Evolutionary conservation across 2,888 invertebrate species (phyloP).

Genomic region (Chymomyza procnemis): DNA sequence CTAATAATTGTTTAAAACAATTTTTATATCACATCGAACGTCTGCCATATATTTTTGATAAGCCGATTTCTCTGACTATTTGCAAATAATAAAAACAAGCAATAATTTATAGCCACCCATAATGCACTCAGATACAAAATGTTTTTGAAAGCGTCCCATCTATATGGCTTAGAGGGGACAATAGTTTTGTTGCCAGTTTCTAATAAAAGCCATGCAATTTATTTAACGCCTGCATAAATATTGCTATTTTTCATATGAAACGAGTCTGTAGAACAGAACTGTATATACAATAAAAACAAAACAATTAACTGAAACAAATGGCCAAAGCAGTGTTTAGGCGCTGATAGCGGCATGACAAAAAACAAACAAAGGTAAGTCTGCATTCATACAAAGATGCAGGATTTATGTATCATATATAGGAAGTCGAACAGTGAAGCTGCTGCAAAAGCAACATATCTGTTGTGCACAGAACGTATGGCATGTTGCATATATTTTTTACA

Average conservation of each 20-base stretch:
- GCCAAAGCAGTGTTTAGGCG: constrained; percentile 50
- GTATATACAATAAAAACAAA: constrained; percentile 45
- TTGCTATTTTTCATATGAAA: constrained; percentile 56
- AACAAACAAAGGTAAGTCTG: no score
- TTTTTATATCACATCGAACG: not conserved
- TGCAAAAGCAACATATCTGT: no score
- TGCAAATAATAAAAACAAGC: constrained; percentile 30
- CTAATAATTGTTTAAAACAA: not conserved
- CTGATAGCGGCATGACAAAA: constrained; percentile 36
- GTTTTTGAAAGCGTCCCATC: constrained; percentile 60
- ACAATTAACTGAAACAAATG: constrained; percentile 21
- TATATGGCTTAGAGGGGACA: not conserved
- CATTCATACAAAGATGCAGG: no score
- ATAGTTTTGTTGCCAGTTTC: not conserved
- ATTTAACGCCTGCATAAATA: constrained; percentile 41
- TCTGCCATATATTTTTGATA: constrained; percentile 21
- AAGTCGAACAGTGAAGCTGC: no score
- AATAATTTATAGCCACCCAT: constrained; percentile 61
- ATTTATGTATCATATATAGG: no score
- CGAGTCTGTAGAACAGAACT: constrained; percentile 56
- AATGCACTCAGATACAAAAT: constrained; percentile 48
- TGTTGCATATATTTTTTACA: no score
- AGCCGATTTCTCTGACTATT: constrained; percentile 62
- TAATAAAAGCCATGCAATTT: constrained; percentile 49
- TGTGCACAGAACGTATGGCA: no score